Base-by-base conservation (phyloP, 2,888 invertebrate genomes). In the Aleiodes testaceus region DNA sequence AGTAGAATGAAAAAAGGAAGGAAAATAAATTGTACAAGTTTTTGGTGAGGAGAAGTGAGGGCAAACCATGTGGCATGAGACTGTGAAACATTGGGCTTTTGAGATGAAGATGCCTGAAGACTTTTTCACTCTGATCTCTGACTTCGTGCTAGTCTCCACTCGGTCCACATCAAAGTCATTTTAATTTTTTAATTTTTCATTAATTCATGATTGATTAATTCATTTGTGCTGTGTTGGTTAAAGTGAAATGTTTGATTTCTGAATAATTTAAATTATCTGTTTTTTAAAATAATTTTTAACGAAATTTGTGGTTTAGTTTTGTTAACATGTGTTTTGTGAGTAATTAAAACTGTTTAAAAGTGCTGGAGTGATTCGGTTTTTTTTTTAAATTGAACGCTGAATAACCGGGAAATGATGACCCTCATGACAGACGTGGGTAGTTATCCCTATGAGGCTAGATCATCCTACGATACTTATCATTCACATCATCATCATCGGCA, bases 401-500 rank as follows among this genome's bases (percentile, higher is more conserved):
- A 36, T 16, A 20, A 52, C 7, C 66, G 78, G 78, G 84, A 84
- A 82, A 87, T 84, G 85, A 85, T 86, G 86, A 87, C 84, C 81
- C 83, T 86, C 75, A 84, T 86, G 84, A 87, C 86, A 78, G 87
- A 83, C 78, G 80, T 82, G 68, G 83, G 84, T 78, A 83, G 85
- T 72, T 81, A 84, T 79, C 79, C 82, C 63, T 82, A 86, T 80
- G 81, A 87, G 79, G 80, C 82, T 12, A 82, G 87, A 72, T 74
- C 83, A 68, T 80, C 85, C 3, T 87, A 86, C 80, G 87, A 85
- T 64, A 79, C 79, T 75, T 79, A 75, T 72, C 76, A 76, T 72
- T 71, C 79, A 71, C 75, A 79, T 67, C 78, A 78, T 26, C 74
- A 78, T 50, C 76, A 76, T 74, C 74, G 74, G 64, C 79, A 77